Evolutionary conservation across 2,797 vertebrate species (phyloP), one percentile per base, ranked within the genome.

Genomic region (Caiman crocodilus): DNA sequence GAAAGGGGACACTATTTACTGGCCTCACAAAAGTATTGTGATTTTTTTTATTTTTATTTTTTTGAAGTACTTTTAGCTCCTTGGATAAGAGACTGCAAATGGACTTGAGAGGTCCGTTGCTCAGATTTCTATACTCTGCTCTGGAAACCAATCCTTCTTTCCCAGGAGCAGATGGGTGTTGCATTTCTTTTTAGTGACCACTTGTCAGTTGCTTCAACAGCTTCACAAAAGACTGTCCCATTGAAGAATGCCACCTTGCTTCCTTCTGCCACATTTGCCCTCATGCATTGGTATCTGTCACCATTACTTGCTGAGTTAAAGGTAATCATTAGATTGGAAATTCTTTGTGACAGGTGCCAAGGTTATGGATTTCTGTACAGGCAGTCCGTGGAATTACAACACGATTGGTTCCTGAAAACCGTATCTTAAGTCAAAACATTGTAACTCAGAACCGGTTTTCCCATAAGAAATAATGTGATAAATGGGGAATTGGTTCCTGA

Each of bases 201-300:
- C 1, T 5, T 84, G 55, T 56, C 78, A 79, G 16, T 82, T 83
- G 83, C 28, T 91, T 21, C 58, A 63, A 85, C 12, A 55, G 26
- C 32, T 42, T 25, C 50, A 79, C 15, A 69, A 59, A 50, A 4
- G 18, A 76, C 18, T 20, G 58, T n/a, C 17, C 14, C 5, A 50
- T 14, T 30, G 69, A 55, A 30, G 0, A 0, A 2, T 25, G 15
- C 14, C 63, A 28, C 42, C 42, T 50, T 50, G n/a, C 32, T 67
- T 32, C 25, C 92, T 78, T 15, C 42, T 50, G 11, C 42, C 42
- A 50, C 42, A 10, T 50, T 50, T 50, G 42, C 42, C 42, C 42
- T 50, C 42, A 50, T 50, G 42, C 42, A 50, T 50, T 50, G 42
- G 42, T 50, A 50, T 50, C 42, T 50, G 42, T 50, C 42, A 10